Evolutionary conservation across 2,888 invertebrate species (phyloP).

Genomic region (Metopia argyrocephala): DNA sequence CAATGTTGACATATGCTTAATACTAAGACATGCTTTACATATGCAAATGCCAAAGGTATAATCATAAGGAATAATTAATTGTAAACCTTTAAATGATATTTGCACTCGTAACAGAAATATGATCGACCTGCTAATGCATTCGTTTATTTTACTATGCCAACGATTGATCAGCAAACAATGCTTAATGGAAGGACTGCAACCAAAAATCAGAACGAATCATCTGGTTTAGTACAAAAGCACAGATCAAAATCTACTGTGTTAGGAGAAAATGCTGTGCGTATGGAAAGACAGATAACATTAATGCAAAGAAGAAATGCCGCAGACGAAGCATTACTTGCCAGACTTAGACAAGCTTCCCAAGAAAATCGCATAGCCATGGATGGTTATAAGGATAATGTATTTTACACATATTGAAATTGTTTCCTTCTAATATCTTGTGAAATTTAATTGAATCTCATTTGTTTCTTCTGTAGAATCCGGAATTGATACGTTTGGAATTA

Average conservation of each 20-base stretch:
- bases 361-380: constrained; percentile 76
- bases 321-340: constrained; percentile 71
- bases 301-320: constrained; percentile 73
- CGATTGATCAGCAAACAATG: not conserved
- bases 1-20: constrained; percentile 82
- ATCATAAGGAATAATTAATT: not conserved
- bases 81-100: not conserved
- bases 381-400: constrained; percentile 78
- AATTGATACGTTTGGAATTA: constrained; percentile 77
- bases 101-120: constrained; percentile 69
- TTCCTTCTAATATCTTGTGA: not conserved
- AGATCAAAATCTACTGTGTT: constrained; percentile 55
- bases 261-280: constrained; percentile 59
- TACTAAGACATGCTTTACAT: constrained; percentile 82
- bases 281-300: constrained; percentile 71
- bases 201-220: constrained; percentile 5
- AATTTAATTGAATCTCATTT: not conserved
- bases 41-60: constrained; percentile 78
- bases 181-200: constrained; percentile 23
- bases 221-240: constrained; percentile 21
- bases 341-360: constrained; percentile 68
- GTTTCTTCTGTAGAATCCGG: constrained; percentile 76
- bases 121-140: constrained; percentile 76
- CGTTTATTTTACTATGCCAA: constrained; percentile 68
- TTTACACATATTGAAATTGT: not conserved